These are phyloP conservation scores for Netta rufina DNA, from an alignment of 2,797 vertebrate species.

Conservation along the genomic window DNA sequence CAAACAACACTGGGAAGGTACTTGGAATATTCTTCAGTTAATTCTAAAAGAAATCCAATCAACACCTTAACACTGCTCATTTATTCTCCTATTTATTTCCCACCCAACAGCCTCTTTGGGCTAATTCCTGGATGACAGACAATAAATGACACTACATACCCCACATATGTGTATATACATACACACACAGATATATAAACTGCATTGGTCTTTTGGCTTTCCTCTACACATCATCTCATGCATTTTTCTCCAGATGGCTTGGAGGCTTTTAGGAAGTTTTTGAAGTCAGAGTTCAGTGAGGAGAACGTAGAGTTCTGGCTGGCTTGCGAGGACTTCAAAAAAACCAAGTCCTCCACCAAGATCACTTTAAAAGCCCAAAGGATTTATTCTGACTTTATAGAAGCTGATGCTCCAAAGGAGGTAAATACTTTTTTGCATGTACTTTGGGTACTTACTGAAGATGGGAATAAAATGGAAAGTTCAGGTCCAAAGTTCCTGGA, in stretches of 20 bases:
- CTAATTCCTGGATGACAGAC: neutral
- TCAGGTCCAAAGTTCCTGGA: neutral
- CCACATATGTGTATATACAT: fast-evolving
- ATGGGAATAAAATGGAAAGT: neutral
- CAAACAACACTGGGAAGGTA: neutral
- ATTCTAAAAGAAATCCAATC: neutral
- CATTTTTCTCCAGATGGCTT: constrained; percentile 82
- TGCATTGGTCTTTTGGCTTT: neutral
- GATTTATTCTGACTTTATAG: constrained; percentile 94
- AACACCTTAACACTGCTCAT: neutral
- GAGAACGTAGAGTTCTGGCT: constrained; percentile 97
- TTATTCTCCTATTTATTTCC: neutral
- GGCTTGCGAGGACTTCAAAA: constrained; percentile 94
- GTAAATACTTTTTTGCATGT: constrained; percentile 65
- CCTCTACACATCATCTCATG: neutral
- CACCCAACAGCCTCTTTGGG: neutral
- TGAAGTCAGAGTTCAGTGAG: constrained; percentile 94
- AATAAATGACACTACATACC: fast-evolving
- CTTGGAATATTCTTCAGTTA: neutral
- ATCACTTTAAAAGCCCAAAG: constrained; percentile 88
- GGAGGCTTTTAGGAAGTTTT: constrained; percentile 89
- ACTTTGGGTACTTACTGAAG: neutral
- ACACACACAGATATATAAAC: fast-evolving
- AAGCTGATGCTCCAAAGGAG: constrained; percentile 92
- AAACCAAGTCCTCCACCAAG: constrained; percentile 84